These are phyloP conservation scores for Gymnocheta viridis DNA, from an alignment of 2,888 invertebrate genomes.

Conservation along the genomic window DNA sequence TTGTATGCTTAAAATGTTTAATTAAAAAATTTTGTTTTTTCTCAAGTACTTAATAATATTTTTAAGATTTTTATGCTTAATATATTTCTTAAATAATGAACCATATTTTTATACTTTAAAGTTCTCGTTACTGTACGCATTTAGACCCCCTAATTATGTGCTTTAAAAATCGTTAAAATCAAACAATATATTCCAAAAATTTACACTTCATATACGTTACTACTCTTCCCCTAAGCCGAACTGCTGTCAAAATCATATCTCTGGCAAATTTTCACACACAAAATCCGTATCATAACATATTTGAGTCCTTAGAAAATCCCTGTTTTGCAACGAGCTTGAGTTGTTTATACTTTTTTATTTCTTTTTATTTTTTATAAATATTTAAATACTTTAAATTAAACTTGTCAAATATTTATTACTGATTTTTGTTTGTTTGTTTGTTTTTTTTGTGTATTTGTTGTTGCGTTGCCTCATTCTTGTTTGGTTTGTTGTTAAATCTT, in stretches of 20 bases:
- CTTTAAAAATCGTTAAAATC: no score
- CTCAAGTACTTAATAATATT: no score
- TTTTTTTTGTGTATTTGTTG: background rate
- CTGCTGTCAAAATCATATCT: background rate
- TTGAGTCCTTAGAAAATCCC: background rate
- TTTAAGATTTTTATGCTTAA: no score
- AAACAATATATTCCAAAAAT: no score
- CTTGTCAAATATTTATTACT: conserved; percentile 28
- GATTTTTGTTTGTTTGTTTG: conserved; percentile 25
- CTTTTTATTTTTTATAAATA: conserved; percentile 19
- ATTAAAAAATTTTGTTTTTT: background rate
- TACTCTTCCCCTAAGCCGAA: background rate
- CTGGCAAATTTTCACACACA: background rate
- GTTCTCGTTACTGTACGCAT: no score
- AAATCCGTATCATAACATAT: background rate
- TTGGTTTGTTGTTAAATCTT: conserved; percentile 29
- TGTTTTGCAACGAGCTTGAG: background rate
- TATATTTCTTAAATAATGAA: no score
- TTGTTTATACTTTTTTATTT: background rate
- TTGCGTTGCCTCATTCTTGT: background rate
- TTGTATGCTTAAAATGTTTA: background rate
- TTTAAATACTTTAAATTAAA: conserved; percentile 41
- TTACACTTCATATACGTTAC: background rate
- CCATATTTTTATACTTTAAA: no score
- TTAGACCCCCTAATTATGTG: no score